Conservation (phyloP, 2,888 invertebrate genomes). For the Campoplex capitator region DNA sequence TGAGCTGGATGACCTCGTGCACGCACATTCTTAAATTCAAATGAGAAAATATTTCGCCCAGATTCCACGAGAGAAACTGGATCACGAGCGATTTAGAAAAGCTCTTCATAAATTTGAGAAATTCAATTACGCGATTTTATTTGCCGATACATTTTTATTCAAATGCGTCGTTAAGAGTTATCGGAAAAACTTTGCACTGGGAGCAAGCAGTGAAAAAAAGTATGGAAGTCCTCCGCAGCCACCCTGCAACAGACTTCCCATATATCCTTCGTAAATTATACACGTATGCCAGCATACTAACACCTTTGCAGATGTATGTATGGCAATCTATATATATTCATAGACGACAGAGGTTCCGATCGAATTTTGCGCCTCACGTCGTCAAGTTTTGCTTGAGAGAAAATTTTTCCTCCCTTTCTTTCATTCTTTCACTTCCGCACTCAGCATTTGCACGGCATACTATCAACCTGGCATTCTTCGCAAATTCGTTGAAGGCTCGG, state of each 20-base stretch:
- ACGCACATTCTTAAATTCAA: slow-evolving; percentile 11
- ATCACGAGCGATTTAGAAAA: slow-evolving; percentile 13
- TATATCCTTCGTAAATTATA: slow-evolving; percentile 7
- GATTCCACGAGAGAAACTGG: slow-evolving; percentile 13
- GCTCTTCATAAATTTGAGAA: slow-evolving; percentile 2
- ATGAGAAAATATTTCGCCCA: slow-evolving; percentile 8
- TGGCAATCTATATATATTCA: background rate
- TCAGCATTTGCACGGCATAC: slow-evolving; percentile 3
- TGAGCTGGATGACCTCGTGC: background rate
- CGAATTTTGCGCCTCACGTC: slow-evolving; percentile 43
- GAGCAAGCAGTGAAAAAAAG: slow-evolving; percentile 2
- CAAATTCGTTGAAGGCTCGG: slow-evolving; percentile 75
- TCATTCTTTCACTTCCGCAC: slow-evolving; percentile 8
- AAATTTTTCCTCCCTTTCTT: slow-evolving; percentile 18
- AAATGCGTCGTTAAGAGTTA: slow-evolving; percentile 50
- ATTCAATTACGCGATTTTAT: slow-evolving; percentile 47
- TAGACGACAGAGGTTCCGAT: slow-evolving; percentile 3
- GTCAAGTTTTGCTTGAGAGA: slow-evolving; percentile 42
- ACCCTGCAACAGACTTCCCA: background rate
- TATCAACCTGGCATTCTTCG: slow-evolving; percentile 70
- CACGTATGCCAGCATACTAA: background rate
- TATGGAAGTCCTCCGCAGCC: background rate
- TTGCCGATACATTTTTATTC: slow-evolving; percentile 42
- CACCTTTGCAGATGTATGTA: background rate
- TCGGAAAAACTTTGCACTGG: slow-evolving; percentile 12